A percentile compares a stretch with the other conserved stretches of the same genome.
Evolutionary conservation across 2,888 invertebrate species (phyloP).

Genomic region (Noctua fimbriata): DNA sequence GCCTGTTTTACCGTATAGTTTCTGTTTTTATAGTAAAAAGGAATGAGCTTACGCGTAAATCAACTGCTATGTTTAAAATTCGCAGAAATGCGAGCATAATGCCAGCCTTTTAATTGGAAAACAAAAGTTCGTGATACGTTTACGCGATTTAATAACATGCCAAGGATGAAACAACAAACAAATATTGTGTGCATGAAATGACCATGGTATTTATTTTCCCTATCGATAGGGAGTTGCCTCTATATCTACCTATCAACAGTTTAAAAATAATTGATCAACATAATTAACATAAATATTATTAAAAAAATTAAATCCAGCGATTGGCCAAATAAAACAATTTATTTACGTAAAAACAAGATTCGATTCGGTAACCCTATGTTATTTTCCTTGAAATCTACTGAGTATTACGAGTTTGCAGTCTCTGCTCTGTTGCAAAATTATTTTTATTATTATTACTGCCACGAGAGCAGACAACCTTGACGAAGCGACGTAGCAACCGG

Average conservation of each 20-base stretch:
- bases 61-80: neutral
- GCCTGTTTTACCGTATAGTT: neutral
- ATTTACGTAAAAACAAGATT: constrained; percentile 16
- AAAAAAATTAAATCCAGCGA: neutral
- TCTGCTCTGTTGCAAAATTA: constrained; percentile 59
- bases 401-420: constrained; percentile 32
- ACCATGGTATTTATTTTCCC: constrained; percentile 3
- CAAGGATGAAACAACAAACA: constrained; percentile 15
- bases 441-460: constrained; percentile 62
- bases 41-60: neutral
- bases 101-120: constrained; percentile 1
- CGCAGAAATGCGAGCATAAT: neutral
- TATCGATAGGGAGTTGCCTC: neutral
- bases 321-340: constrained; percentile 17
- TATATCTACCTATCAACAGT: neutral
- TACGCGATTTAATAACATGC: neutral
- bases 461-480: constrained; percentile 71
- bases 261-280: neutral
- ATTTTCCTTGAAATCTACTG: constrained; percentile 60
- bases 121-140: constrained; percentile 23
- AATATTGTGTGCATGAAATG: constrained; percentile 5
- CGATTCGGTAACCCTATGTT: constrained; percentile 35
- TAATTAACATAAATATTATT: neutral
- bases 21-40: neutral
- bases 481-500: constrained; percentile 67